phyloP scores from a whole-genome alignment of 2,113 vertebrate genomes.

The Anoplopoma fimbria region DNA sequence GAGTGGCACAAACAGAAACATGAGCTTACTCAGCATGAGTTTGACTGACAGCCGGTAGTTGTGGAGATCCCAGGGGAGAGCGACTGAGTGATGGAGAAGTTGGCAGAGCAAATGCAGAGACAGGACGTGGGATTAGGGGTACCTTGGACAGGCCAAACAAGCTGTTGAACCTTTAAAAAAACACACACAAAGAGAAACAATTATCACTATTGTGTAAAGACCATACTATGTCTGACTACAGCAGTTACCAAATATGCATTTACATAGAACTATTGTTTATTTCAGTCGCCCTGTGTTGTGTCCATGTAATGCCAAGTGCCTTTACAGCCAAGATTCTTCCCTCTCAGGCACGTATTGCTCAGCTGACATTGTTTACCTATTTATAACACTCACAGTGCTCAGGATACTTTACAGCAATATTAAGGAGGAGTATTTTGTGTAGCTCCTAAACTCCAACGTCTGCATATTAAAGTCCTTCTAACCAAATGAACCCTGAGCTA shows the following conservation, averaged over 20 bases:
- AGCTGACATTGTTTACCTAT: background rate
- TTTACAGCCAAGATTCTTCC: background rate
- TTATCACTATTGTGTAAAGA: background rate
- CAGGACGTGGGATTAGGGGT: constrained; percentile 69
- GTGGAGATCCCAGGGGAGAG: constrained; percentile 61
- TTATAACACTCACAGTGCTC: background rate
- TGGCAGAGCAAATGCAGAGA: constrained; percentile 30
- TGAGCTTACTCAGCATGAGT: constrained; percentile 75
- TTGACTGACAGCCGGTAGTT: constrained; percentile 52
- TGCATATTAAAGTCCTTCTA: background rate
- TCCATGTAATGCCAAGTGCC: background rate
- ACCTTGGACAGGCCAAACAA: constrained; percentile 81
- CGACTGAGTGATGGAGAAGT: constrained; percentile 42
- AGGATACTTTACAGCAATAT: background rate
- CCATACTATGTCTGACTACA: background rate
- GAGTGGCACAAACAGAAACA: background rate
- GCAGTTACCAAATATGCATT: background rate
- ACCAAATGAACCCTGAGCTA: background rate
- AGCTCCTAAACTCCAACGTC: background rate
- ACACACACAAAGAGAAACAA: background rate
- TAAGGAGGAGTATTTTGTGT: background rate
- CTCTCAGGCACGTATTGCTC: background rate
- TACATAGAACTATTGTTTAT: background rate
- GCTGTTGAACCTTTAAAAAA: constrained; percentile 81
- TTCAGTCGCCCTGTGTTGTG: too few relatives aligned